These are phyloP conservation scores for Catharus minimus DNA, from an alignment of 2,113 vertebrate genomes.

Conservation along the genomic window DNA sequence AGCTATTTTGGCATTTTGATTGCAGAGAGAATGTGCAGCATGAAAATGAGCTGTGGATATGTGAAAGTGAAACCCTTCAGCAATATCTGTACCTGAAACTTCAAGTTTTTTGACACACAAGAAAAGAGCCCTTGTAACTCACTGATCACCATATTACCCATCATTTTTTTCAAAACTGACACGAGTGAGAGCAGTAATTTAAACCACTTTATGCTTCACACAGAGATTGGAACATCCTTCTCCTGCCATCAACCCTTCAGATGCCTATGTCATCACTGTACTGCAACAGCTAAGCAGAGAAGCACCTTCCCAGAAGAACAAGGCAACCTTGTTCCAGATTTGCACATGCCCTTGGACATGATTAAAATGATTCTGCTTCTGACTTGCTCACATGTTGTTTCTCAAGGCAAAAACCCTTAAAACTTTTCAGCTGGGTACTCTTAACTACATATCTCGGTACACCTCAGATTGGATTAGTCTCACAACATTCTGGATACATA, in stretches of 20 bases:
- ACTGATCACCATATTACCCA: background rate
- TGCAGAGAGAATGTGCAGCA: background rate
- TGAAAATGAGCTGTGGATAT: background rate
- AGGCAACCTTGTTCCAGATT: background rate
- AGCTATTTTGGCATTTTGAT: background rate
- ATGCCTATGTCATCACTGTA: background rate
- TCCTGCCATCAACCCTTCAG: background rate
- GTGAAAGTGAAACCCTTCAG: background rate
- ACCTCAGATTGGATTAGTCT: background rate
- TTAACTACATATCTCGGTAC: background rate
- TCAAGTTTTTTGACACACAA: background rate
- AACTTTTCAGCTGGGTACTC: background rate
- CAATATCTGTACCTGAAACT: background rate
- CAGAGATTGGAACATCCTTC: background rate
- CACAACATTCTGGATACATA: background rate
- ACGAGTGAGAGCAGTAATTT: background rate
- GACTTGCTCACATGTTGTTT: background rate
- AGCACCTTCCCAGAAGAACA: background rate
- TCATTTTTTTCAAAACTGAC: background rate
- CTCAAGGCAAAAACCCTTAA: background rate
- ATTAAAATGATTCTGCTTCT: background rate
- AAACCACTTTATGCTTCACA: background rate
- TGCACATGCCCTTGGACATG: background rate
- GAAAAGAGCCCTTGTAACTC: background rate
- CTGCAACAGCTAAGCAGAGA: background rate